Percentiles rank a stretch among this genome's conserved stretches.
phyloP scores from a whole-genome alignment of 2,113 vertebrate species.

The Phoenicopterus ruber region DNA sequence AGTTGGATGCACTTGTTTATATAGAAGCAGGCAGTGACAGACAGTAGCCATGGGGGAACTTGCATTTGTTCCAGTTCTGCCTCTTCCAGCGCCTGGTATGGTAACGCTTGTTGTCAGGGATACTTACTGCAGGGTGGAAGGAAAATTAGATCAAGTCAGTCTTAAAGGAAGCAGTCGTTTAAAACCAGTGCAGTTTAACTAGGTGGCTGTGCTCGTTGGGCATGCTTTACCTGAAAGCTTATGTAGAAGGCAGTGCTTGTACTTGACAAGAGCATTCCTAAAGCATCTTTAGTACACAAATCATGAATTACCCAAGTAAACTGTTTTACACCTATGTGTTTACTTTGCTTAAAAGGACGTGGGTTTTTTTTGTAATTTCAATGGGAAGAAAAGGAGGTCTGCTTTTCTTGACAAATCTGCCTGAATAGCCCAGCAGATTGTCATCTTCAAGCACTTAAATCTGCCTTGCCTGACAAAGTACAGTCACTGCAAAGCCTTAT shows the following conservation, averaged over 20 bases:
- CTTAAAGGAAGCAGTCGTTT: constrained; percentile 10
- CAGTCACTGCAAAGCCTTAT: neutral
- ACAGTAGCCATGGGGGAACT: constrained; percentile 58
- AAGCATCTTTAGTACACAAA: neutral
- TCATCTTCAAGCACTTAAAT: neutral
- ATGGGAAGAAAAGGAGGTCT: neutral
- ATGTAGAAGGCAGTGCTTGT: neutral
- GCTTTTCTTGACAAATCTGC: neutral
- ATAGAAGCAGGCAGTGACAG: constrained; percentile 53
- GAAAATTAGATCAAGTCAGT: constrained; percentile 17
- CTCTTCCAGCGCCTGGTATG: constrained; percentile 7
- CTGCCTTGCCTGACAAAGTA: neutral
- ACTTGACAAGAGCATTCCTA: neutral
- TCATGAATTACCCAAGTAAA: neutral
- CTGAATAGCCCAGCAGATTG: neutral
- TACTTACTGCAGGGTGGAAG: constrained; percentile 10
- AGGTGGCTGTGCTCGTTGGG: neutral
- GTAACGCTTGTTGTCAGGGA: constrained; percentile 41
- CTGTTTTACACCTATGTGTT: neutral
- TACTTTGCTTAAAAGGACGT: neutral
- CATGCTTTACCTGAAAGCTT: neutral
- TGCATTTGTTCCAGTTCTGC: constrained; percentile 63
- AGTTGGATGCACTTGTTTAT: neutral
- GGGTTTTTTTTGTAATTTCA: neutral
- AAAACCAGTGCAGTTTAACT: neutral